These are phyloP conservation scores for Drosophila tani DNA, from an alignment of 1,140 invertebrate genomes.

Conservation along the genomic window DNA sequence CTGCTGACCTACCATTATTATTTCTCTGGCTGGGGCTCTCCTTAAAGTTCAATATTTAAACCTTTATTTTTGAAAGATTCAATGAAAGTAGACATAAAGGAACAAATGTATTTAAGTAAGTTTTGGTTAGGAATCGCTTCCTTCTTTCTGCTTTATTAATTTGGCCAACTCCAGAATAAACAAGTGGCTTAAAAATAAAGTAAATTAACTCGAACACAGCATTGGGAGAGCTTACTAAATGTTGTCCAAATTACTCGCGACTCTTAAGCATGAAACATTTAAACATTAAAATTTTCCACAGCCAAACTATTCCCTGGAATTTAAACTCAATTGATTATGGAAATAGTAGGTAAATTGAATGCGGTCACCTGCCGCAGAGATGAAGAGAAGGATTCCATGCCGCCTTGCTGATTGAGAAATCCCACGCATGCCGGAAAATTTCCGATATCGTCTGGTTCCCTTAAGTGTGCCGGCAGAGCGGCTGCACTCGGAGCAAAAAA, in stretches of 20 bases:
- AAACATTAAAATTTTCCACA: constrained; percentile 35
- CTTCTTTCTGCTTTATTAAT: no score
- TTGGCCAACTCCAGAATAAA: no score
- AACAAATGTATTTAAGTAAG: no score
- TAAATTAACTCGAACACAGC: not conserved
- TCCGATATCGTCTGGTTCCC: constrained; percentile 37
- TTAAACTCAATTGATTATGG: constrained; percentile 35
- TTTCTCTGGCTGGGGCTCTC: no score
- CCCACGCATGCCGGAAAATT: constrained; percentile 47
- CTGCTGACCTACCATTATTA: no score
- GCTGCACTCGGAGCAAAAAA: not conserved
- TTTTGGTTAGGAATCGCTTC: no score
- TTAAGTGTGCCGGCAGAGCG: constrained; percentile 22
- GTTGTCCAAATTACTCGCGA: not conserved
- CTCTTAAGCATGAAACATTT: no score
- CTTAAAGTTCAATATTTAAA: no score
- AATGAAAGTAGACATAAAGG: no score
- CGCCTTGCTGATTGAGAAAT: constrained; percentile 7
- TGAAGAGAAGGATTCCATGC: constrained; percentile 7
- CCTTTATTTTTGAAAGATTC: no score
- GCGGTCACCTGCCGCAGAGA: constrained; percentile 4
- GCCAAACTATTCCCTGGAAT: constrained; percentile 22
- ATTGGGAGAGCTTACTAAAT: not conserved
- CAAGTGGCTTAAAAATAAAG: no score
- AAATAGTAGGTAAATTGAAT: constrained; percentile 20